Conservation (phyloP, 1,140 invertebrate species). For the Pogonomyrmex californicus region DNA sequence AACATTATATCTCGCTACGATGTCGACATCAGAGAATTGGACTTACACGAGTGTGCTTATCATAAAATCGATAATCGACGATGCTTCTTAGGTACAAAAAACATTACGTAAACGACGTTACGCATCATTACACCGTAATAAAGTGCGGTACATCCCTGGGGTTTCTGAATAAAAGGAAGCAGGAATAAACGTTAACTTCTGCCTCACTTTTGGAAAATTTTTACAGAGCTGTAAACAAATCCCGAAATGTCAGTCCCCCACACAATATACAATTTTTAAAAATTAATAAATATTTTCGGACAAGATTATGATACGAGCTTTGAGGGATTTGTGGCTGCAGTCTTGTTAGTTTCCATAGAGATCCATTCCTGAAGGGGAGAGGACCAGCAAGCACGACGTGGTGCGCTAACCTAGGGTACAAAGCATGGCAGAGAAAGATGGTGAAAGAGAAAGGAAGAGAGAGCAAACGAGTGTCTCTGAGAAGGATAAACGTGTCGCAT, state of each 20-base stretch:
- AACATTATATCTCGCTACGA: neutral
- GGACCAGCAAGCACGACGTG: slow-evolving; percentile 34
- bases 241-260: neutral
- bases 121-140: slow-evolving; percentile 34
- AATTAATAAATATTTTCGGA: neutral
- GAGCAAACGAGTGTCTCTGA: slow-evolving; percentile 37
- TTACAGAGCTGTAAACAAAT: too few species aligned
- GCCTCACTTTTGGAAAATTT: neutral
- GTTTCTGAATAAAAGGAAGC: neutral
- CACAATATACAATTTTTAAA: neutral
- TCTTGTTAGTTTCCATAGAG: slow-evolving; percentile 26
- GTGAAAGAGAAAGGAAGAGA: slow-evolving; percentile 47
- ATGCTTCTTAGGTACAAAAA: slow-evolving; percentile 17
- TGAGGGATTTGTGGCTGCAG: neutral
- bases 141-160: slow-evolving; percentile 51
- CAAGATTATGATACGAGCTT: neutral
- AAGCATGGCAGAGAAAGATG: slow-evolving; percentile 49
- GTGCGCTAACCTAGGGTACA: slow-evolving; percentile 48
- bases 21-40: neutral
- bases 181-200: neutral
- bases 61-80: slow-evolving; percentile 68
- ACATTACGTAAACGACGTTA: slow-evolving; percentile 36
- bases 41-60: neutral
- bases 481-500: slow-evolving; percentile 61
- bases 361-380: slow-evolving; percentile 46